Evolutionary conservation across 2,888 invertebrate species (phyloP), one percentile per base, ranked within the genome.

Genomic region (Acleris holmiana): DNA sequence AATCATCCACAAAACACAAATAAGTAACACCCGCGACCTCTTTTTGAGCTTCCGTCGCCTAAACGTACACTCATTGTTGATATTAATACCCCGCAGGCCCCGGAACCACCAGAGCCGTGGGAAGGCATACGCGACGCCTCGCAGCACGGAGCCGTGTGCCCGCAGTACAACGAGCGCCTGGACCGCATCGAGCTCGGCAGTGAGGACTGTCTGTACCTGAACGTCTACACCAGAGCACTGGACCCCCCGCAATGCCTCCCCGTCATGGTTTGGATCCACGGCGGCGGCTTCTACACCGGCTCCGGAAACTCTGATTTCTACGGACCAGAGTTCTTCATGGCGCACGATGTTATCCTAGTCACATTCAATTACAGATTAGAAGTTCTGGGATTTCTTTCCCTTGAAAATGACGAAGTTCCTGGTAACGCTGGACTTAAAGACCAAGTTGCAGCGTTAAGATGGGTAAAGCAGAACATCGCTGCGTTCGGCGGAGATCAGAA

Each of bases 171-270:
- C 73, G 90, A 91, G 71, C 84, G 91, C 4, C 72, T 89, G 70
- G 91, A 93, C 65, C 86, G 93, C 17, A 86, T 86, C 13, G 91
- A 93, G 41, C 79, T 86, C 47, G 94, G 94, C 61, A 93, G 89
- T 71, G 94, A 94, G 75, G 94, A 95, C 77, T 96, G 96, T 69
- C 93, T 96, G 4, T 95, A 94, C 75, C 84, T 96, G 18, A 96
- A 96, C 78, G 94, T 96, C 0, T 96, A 94, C 79, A 93, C 94
- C 7, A 84, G 79, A 69, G 74, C 71, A 21, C 66, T 85, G 6
- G 69, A 69, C 2, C 81, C 84, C 2, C 7, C 73, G 2, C 59
- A 66, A 48, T 73, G 67, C 0, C 72, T 82, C 1, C 90, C 93
- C 0, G 93, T 93, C 1, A 84, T 93, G 85, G 80, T 93, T 25